Base-by-base conservation (phyloP, 1,140 invertebrate species). In the Drosophila mayri region DNA sequence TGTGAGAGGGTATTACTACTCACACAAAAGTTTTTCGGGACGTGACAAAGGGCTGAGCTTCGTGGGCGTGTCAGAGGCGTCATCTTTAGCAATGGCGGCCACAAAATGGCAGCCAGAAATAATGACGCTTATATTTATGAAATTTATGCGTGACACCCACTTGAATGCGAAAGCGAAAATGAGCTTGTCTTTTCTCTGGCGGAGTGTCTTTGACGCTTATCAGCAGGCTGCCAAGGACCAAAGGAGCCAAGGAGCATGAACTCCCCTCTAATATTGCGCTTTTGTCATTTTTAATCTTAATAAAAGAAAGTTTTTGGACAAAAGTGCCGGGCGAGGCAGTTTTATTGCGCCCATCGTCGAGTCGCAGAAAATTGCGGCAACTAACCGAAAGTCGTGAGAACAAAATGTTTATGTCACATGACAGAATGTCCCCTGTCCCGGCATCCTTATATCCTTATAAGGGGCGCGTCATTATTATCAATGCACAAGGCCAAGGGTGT, bases 91-190 rank as follows among this genome's bases (percentile, higher is more conserved):
- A 47, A 67, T 76, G 84, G 65, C 72, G 65, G 85, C 84, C 85
- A 60, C 84, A 84, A 84, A 90, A 76, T 78, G 74, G 76, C 66
- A 74, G 86, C 50, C 82, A 77, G 54, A 81, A 85, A 90, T 90
- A 90, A 90, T 90, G 85, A 90, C 75, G 79, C 85, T 90, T 79
- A 90, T 90, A 90, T 90, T 90, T 90, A 90, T 90, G 85, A 90
- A 90, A 90, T 90, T 90, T 90, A 90, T 90, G 86, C 85, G 85
- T 90, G 85, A 90, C 85, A 88, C 85, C 78, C 85, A 88, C 85
- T 88, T 85, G 74, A 81, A 65, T 78, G 54, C 84, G 59, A 86
- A 81, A 67, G 71, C 58, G 60, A 66, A 43, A 67, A 71, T 71
- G 65, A 58, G 66, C 41, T 60, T 38, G 49, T 49, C n/a, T 71